Percentiles rank a stretch among this genome's conserved stretches.
Evolutionary conservation across 2,797 vertebrate species (phyloP).

Genomic region (Atherinosoma microstoma): DNA sequence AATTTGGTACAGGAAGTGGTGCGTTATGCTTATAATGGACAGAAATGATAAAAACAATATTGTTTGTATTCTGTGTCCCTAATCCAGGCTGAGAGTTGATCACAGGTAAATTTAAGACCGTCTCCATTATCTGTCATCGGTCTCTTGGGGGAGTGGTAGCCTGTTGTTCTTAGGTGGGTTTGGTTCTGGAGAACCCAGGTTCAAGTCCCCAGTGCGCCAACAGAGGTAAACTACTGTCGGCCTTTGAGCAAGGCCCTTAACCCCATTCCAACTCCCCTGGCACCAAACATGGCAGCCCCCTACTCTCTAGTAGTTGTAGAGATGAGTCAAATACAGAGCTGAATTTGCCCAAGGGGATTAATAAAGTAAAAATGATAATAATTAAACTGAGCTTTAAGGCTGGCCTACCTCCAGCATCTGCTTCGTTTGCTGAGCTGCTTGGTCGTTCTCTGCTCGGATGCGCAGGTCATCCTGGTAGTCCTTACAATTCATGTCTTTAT

Average conservation of each 20-base stretch:
- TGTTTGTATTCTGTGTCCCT: background rate
- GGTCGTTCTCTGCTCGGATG: slow-evolving; percentile 84
- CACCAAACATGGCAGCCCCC: no score
- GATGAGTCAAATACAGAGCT: no score
- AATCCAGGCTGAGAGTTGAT: background rate
- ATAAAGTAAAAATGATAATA: no score
- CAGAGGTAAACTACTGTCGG: no score
- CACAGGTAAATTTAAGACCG: background rate
- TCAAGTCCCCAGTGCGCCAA: no score
- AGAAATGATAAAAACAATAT: background rate
- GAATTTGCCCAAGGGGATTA: no score
- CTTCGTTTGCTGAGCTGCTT: slow-evolving; percentile 85
- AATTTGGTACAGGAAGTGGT: background rate
- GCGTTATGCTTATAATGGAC: background rate
- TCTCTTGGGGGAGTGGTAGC: no score
- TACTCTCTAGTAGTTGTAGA: no score
- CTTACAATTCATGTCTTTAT: slow-evolving; percentile 88
- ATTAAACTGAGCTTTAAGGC: background rate
- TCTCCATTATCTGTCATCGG: background rate
- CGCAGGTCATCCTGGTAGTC: slow-evolving; percentile 91
- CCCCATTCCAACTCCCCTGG: no score
- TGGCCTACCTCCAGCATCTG: slow-evolving; percentile 84
- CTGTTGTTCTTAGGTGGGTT: no score
- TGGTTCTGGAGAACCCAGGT: no score
- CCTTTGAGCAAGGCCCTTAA: no score